These are phyloP conservation scores for Epinotia demarniana DNA, from an alignment of 2,888 invertebrate genomes.

Conservation along the genomic window DNA sequence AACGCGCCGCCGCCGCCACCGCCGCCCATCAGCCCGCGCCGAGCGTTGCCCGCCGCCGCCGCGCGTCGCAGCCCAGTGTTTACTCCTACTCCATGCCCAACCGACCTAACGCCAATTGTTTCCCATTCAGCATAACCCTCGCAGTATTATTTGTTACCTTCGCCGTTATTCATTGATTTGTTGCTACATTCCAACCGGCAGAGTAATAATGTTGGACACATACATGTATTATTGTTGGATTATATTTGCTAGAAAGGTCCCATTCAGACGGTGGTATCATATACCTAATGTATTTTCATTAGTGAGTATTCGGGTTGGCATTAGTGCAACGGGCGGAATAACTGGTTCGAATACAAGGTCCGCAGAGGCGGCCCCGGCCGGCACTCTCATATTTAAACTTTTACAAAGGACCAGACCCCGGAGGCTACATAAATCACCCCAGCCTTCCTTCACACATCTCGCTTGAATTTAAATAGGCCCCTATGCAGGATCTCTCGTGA, in stretches of 20 bases:
- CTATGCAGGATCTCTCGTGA: slow-evolving; percentile 72
- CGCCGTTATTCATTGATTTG: slow-evolving; percentile 42
- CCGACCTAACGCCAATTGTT: slow-evolving; percentile 42
- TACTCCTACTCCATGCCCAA: slow-evolving; percentile 51
- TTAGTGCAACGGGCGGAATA: slow-evolving; percentile 47
- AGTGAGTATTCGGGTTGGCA: neutral
- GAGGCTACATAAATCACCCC: slow-evolving; percentile 74
- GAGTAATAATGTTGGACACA: slow-evolving; percentile 32
- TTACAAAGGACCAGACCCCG: slow-evolving; percentile 68
- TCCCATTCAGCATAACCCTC: slow-evolving; percentile 43
- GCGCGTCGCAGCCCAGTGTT: slow-evolving; percentile 60
- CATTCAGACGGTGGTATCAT: neutral
- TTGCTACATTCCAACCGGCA: slow-evolving; percentile 22
- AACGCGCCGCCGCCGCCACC: slow-evolving; percentile 1
- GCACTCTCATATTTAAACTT: slow-evolving; percentile 76
- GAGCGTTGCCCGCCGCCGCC: slow-evolving; percentile 49
- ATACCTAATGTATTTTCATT: neutral
- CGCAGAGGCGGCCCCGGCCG: slow-evolving; percentile 47
- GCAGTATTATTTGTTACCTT: slow-evolving; percentile 43
- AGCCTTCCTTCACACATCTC: slow-evolving; percentile 76
- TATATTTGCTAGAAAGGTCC: neutral
- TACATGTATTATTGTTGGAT: slow-evolving; percentile 24
- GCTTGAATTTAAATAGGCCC: slow-evolving; percentile 78
- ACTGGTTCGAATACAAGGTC: slow-evolving; percentile 47
- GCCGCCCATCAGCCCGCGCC: slow-evolving; percentile 49